Conservation (phyloP, 2,888 invertebrate genomes). For the Alloscopus bannaensis region DNA sequence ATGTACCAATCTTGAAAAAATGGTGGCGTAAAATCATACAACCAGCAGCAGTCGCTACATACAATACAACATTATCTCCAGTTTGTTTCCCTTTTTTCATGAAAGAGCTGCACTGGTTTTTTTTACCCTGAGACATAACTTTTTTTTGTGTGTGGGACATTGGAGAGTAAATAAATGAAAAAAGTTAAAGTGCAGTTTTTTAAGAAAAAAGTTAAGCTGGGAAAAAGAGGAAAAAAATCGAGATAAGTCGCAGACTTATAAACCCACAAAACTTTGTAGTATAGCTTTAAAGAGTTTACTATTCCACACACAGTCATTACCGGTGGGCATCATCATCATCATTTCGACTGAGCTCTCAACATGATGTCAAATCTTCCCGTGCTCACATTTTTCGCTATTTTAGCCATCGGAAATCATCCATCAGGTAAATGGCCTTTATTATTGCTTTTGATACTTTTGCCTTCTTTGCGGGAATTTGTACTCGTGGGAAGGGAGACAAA, state of each 20-base stretch:
- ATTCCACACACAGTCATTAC: slow-evolving; percentile 6
- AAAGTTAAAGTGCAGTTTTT: slow-evolving; percentile 64
- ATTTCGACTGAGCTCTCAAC: slow-evolving; percentile 29
- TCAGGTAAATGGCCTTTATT: slow-evolving; percentile 69
- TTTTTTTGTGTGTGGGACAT: neutral
- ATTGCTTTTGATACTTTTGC: slow-evolving; percentile 9
- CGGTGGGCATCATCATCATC: slow-evolving; percentile 38
- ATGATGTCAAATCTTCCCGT: slow-evolving; percentile 71
- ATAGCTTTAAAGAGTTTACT: slow-evolving; percentile 6
- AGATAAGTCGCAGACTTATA: neutral
- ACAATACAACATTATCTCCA: too few relatives aligned
- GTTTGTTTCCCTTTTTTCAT: slow-evolving; percentile 16
- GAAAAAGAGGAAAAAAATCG: slow-evolving; percentile 4
- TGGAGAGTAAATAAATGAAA: slow-evolving; percentile 49
- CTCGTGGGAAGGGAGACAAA: neutral
- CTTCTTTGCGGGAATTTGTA: neutral
- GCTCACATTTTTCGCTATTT: slow-evolving; percentile 68
- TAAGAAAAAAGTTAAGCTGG: slow-evolving; percentile 19
- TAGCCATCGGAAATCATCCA: slow-evolving; percentile 73
- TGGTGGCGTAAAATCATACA: neutral
- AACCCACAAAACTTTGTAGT: too few relatives aligned
- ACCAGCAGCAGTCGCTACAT: slow-evolving; percentile 1
- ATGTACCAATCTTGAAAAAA: slow-evolving; percentile 2
- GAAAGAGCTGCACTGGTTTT: slow-evolving; percentile 4
- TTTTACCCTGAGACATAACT: neutral